These are phyloP conservation scores for Microvelia longipes DNA, from an alignment of 1,140 invertebrate genomes.

Conservation along the genomic window DNA sequence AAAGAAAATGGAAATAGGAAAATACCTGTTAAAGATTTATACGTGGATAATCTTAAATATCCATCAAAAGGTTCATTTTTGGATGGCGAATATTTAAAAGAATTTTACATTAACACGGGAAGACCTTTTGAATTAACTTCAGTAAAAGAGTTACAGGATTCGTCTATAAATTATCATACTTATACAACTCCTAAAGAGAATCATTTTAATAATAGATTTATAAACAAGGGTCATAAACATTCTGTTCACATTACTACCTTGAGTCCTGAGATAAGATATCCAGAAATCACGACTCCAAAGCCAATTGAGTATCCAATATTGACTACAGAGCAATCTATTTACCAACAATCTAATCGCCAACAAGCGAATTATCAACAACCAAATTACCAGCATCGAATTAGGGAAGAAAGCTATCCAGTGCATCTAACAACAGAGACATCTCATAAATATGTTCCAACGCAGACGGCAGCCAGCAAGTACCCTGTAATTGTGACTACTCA, in stretches of 20 bases:
- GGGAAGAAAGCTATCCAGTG: background rate
- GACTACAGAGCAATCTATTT: too few relatives aligned
- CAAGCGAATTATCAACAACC: background rate
- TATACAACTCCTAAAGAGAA: conserved; percentile 1
- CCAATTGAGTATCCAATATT: too few relatives aligned
- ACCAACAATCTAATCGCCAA: background rate
- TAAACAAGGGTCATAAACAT: background rate
- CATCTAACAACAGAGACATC: too few relatives aligned
- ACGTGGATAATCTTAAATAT: background rate
- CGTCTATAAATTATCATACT: background rate
- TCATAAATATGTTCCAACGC: too few relatives aligned
- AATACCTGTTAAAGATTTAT: background rate
- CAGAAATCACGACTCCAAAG: background rate
- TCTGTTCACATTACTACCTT: background rate
- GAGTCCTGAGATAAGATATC: background rate
- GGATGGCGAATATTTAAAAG: background rate
- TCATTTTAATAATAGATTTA: background rate
- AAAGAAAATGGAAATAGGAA: background rate
- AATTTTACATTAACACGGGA: background rate
- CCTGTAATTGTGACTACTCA: background rate
- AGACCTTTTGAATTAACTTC: background rate
- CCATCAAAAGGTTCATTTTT: background rate
- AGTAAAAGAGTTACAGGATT: background rate
- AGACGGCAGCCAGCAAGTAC: too few relatives aligned
- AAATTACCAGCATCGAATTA: background rate